Evolutionary conservation across 2,888 invertebrate species (phyloP).

Genomic region (Plagodis dolabraria): DNA sequence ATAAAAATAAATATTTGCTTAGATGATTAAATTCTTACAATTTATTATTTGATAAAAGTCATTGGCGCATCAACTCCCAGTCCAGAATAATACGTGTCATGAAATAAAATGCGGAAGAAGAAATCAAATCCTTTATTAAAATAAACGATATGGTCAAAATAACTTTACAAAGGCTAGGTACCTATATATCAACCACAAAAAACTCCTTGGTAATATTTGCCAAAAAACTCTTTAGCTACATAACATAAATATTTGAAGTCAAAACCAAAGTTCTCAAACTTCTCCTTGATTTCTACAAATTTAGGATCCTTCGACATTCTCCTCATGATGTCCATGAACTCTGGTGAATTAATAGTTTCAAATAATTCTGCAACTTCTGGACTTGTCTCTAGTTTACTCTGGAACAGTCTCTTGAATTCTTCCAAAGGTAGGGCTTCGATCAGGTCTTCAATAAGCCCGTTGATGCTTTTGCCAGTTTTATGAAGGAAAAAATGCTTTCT

Average conservation of each 20-base stretch:
- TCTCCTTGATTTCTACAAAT: conserved; percentile 46
- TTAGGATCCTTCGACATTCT: conserved; percentile 49
- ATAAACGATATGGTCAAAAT: too few relatives aligned
- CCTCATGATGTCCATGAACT: conserved; percentile 51
- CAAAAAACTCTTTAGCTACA: conserved; percentile 46
- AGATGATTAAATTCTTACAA: too few relatives aligned
- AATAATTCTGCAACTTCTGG: conserved; percentile 48
- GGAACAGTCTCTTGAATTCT: conserved; percentile 50
- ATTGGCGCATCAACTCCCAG: too few relatives aligned
- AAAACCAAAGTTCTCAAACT: conserved; percentile 50
- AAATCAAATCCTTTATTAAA: too few relatives aligned
- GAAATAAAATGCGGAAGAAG: too few relatives aligned
- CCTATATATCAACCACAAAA: conserved; percentile 46
- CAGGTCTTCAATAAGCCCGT: conserved; percentile 48
- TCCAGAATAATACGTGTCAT: too few relatives aligned
- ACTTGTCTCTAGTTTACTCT: conserved; percentile 48
- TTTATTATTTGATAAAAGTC: too few relatives aligned
- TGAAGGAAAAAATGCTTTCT: background rate
- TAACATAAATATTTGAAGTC: conserved; percentile 48
- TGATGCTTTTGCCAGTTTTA: conserved; percentile 38
- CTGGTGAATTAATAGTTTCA: conserved; percentile 48
- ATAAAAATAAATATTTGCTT: too few relatives aligned
- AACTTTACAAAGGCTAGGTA: too few relatives aligned
- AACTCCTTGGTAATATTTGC: conserved; percentile 47
- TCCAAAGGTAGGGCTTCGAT: conserved; percentile 46